Base-by-base conservation (phyloP, 2,888 invertebrate species). In the Drosophila falleni region DNA sequence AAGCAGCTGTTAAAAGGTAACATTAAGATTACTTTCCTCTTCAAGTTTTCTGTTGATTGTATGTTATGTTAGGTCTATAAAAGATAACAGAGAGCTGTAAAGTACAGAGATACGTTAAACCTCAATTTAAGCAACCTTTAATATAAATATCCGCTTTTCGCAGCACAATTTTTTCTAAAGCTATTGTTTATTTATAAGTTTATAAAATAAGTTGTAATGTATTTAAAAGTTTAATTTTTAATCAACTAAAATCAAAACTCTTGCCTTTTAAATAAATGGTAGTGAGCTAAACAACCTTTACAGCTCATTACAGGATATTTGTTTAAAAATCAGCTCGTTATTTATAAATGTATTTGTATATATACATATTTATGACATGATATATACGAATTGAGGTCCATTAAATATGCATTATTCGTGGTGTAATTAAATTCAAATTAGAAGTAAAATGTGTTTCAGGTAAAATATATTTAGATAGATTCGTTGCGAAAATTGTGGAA, bases 391-490 rank as follows among this genome's bases (percentile, higher is more conserved):
- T 49, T 47, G 46, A 59, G 35, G 51, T 68, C 64, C 49, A 64
- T 74, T 71, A 78, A 78, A 68, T 67, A 65, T 65, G 60, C 59
- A 71, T 74, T 74, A 78, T 74, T 74, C 60, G 62, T 68, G 49
- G 46, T 35, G 47, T 56, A 68, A 75, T 78, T 70, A 68, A 64
- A 72, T 76, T 67, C 50, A 59, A 63, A 49, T 56, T 59, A 35
- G 50, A 50, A 49, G 23, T 44, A 53, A 70, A 68, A 53, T 69
- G 39, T 61, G 67, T 49, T 71, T 67, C 50, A 63, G 62, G 47
- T 47, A 37, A n/a, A 42, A 55, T 35, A 16, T 13, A 37, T 39
- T 31, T 37, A 54, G 46, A 63, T 55, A 51, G 37, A 42, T 59
- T 59, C 59, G 29, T 44, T 51, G 54, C 56, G 49, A 55, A 49